A percentile compares a stretch with the other conserved stretches of the same genome.
phyloP scores from a whole-genome alignment of 2,888 invertebrate genomes.

The Andrena minutula region DNA sequence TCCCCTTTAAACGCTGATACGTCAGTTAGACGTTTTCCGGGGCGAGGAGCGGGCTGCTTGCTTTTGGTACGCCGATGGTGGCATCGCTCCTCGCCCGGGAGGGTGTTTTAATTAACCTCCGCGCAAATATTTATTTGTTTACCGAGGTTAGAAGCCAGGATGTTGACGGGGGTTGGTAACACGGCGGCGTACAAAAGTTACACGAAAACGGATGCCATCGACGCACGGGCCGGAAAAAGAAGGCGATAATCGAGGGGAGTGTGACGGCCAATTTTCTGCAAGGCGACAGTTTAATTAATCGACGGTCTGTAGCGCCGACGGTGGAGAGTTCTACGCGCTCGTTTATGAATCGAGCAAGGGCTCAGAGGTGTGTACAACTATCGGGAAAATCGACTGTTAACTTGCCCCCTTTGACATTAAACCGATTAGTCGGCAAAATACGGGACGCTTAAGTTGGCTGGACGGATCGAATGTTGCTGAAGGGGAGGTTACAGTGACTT shows the following conservation, averaged over 20 bases:
- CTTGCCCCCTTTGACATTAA: constrained; percentile 50
- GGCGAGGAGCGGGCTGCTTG: constrained; percentile 15
- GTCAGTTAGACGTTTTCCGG: constrained; percentile 51
- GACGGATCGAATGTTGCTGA: constrained; percentile 21
- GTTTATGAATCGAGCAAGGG: constrained; percentile 39
- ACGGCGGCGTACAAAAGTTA: constrained; percentile 46
- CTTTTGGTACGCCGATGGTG: constrained; percentile 29
- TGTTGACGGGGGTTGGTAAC: constrained; percentile 26
- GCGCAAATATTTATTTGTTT: constrained; percentile 67
- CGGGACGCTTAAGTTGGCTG: constrained; percentile 47
- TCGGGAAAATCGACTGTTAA: constrained; percentile 50
- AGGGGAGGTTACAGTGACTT: constrained; percentile 33
- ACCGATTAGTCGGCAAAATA: constrained; percentile 57
- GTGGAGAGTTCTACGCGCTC: background rate
- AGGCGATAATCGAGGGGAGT: background rate
- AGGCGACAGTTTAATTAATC: constrained; percentile 37
- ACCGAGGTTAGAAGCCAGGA: constrained; percentile 46
- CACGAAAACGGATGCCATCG: constrained; percentile 24
- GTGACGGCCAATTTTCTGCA: background rate
- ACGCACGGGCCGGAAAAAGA: background rate
- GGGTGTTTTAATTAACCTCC: constrained; percentile 64
- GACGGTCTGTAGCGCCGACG: constrained; percentile 5
- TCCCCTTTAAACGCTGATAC: constrained; percentile 55
- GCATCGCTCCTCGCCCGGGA: constrained; percentile 4
- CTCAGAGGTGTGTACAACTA: constrained; percentile 21